Conservation (phyloP, 1,140 invertebrate species). For the Dreissena rostriformis region DNA sequence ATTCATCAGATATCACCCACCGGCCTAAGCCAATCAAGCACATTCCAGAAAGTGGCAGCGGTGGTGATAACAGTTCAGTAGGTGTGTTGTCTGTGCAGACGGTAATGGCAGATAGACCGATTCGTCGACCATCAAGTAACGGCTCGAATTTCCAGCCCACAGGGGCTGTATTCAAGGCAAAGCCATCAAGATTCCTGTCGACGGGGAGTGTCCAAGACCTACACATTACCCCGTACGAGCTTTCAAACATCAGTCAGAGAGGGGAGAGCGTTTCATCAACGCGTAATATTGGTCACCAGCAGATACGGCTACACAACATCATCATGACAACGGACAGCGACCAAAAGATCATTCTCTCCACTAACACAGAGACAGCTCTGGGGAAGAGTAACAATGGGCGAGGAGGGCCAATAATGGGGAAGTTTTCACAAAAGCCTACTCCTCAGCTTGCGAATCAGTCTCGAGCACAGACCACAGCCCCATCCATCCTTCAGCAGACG, state of each 20-base stretch:
- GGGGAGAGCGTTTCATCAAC: constrained; percentile 45
- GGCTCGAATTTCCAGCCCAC: constrained; percentile 77
- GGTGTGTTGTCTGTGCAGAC: constrained; percentile 39
- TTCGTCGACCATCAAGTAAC: constrained; percentile 75
- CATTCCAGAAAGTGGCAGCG: constrained; percentile 61
- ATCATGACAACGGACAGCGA: constrained; percentile 76
- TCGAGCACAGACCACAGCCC: neutral
- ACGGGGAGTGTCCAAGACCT: constrained; percentile 61
- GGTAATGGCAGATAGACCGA: constrained; percentile 39
- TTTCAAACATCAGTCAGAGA: constrained; percentile 14
- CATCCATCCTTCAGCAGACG: constrained; percentile 55
- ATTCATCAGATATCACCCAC: constrained; percentile 85
- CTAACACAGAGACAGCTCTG: constrained; percentile 76
- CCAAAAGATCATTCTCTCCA: constrained; percentile 78
- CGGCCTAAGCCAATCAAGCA: constrained; percentile 90
- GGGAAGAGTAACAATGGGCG: constrained; percentile 68
- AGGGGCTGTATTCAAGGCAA: constrained; percentile 76
- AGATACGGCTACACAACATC: constrained; percentile 79
- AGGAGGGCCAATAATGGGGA: constrained; percentile 75
- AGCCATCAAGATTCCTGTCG: constrained; percentile 64
- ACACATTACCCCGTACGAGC: constrained; percentile 21
- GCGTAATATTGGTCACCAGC: constrained; percentile 56
- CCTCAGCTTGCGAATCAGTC: constrained; percentile 27
- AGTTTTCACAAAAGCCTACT: constrained; percentile 71
- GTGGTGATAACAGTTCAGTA: constrained; percentile 38